A percentile compares a stretch with the other conserved stretches of the same genome.
These are phyloP conservation scores for Cacajao melanocephalus DNA, from an alignment of 2,797 vertebrate species.

Conservation along the genomic window DNA sequence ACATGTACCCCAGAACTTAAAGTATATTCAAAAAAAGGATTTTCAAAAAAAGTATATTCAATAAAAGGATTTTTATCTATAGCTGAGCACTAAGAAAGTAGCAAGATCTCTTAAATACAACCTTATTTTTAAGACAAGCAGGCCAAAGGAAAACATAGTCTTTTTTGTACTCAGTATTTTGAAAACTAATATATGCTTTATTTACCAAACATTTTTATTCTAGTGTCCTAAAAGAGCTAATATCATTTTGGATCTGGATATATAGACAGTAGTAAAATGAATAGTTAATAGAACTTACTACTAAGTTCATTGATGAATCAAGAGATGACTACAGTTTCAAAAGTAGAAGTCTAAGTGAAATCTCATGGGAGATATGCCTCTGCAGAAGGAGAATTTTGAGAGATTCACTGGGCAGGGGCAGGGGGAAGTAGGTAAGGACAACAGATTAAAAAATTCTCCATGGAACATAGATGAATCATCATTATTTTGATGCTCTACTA, in stretches of 20 bases:
- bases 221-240: background rate
- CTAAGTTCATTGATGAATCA: background rate
- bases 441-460: background rate
- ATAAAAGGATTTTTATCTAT: background rate
- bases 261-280: background rate
- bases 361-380: background rate
- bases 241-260: background rate
- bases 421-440: background rate
- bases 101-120: conserved; percentile 6
- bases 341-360: background rate
- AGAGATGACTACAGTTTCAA: background rate
- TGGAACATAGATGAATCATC: background rate
- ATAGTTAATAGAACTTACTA: background rate
- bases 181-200: background rate
- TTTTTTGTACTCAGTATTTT: conserved; percentile 26
- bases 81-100: background rate
- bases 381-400: background rate
- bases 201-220: conserved; percentile 29
- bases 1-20: no score
- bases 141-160: conserved; percentile 3
- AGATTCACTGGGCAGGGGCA: background rate
- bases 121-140: conserved; percentile 41
- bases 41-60: no score
- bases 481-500: background rate
- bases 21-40: no score